Conservation (phyloP, 37 sponge, comb jelly and placozoan species). For the Chondrosia reniformis region DNA sequence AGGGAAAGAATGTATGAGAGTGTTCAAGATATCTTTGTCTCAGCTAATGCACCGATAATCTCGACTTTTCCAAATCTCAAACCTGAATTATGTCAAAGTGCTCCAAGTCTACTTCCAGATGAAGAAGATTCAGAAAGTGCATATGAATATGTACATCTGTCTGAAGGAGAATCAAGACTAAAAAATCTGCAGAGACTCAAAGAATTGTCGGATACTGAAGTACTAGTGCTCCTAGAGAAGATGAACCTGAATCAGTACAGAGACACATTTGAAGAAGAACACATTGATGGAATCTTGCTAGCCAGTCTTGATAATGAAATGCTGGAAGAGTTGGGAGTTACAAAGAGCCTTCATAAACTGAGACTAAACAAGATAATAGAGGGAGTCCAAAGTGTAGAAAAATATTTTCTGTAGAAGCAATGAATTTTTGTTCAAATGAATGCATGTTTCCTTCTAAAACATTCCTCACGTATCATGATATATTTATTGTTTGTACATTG, state of each 20-base stretch:
- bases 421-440: background rate
- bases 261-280: background rate
- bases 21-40: too few species aligned
- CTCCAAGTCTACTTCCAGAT: too few species aligned
- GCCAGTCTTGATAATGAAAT: background rate
- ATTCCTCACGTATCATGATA: background rate
- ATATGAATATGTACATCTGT: too few species aligned
- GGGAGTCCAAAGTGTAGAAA: background rate
- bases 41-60: too few species aligned
- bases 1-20: too few species aligned
- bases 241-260: slow-evolving; percentile 10
- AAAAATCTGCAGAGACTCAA: too few species aligned
- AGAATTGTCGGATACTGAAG: too few species aligned
- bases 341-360: background rate
- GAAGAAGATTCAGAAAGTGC: too few species aligned
- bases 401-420: too few species aligned
- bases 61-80: too few species aligned
- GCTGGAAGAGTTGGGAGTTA: slow-evolving; percentile 1
- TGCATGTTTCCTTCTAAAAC: background rate
- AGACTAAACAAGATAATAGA: background rate
- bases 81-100: too few species aligned
- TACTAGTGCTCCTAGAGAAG: background rate
- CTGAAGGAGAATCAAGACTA: too few species aligned
- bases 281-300: slow-evolving; percentile 3
- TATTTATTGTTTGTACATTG: background rate